A percentile compares a stretch with the other conserved stretches of the same genome.
Conservation (phyloP, 2,797 vertebrate species). For the Cossypha dichroa region DNA sequence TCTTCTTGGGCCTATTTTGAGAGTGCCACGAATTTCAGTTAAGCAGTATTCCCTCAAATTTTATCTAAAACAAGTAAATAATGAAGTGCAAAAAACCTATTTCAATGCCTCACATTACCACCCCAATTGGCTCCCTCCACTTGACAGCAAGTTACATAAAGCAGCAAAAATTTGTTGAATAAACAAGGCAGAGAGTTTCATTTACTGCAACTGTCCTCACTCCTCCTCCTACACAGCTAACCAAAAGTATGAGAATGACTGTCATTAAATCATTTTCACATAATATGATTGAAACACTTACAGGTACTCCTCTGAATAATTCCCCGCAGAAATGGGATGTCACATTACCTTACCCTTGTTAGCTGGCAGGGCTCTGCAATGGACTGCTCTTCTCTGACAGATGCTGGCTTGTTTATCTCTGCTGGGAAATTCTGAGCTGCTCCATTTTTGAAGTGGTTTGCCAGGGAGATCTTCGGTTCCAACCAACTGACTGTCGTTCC, state of each 20-base stretch:
- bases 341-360: constrained; percentile 85
- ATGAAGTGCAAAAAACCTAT: background rate
- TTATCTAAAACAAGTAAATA: background rate
- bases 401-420: constrained; percentile 80
- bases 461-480: constrained; percentile 89
- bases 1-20: background rate
- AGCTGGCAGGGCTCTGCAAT: constrained; percentile 82
- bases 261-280: background rate
- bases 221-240: background rate
- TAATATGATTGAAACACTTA: background rate
- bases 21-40: background rate
- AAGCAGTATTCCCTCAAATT: background rate
- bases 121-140: background rate
- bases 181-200: background rate
- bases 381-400: constrained; percentile 79
- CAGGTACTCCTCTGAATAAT: background rate
- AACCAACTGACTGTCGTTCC: constrained; percentile 94
- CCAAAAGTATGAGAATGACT: background rate
- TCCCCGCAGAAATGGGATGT: constrained; percentile 1
- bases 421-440: constrained; percentile 81
- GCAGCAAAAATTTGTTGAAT: background rate
- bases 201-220: background rate
- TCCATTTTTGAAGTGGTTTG: constrained; percentile 93
- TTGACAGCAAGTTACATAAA: background rate
- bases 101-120: background rate